phyloP scores from a whole-genome alignment of 2,888 invertebrate species.

The Trachelus iudaicus region DNA sequence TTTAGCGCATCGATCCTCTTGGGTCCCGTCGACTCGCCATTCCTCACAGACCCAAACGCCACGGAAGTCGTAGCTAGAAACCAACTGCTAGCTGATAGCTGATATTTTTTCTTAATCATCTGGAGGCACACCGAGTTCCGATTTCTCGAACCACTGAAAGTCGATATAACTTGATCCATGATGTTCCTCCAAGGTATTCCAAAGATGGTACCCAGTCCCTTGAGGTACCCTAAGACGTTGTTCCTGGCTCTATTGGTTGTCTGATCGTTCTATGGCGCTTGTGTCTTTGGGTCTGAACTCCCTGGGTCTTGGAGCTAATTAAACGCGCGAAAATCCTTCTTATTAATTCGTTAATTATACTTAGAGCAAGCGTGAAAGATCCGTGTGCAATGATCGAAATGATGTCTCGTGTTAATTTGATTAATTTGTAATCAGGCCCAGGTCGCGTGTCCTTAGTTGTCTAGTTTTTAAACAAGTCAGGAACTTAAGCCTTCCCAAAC shows the following conservation, averaged over 20 bases:
- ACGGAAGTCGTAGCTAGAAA: background rate
- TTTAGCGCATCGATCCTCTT: background rate
- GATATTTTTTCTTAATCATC: background rate
- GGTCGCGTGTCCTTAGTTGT: background rate
- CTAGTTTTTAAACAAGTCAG: slow-evolving; percentile 30
- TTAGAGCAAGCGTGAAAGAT: slow-evolving; percentile 27
- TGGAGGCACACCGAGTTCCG: background rate
- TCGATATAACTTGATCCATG: background rate
- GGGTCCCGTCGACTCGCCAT: background rate
- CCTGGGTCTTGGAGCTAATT: background rate
- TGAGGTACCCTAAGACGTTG: background rate
- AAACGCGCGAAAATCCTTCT: background rate
- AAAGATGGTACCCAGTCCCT: background rate
- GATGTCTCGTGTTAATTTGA: slow-evolving; percentile 12
- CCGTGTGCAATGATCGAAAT: slow-evolving; percentile 42
- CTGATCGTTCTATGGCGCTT: background rate
- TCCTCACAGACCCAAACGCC: background rate
- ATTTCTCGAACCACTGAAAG: background rate
- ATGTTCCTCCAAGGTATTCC: background rate
- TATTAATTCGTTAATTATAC: background rate
- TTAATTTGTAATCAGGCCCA: background rate
- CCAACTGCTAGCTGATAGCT: background rate
- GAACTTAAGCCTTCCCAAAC: slow-evolving; percentile 7
- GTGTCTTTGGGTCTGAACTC: background rate
- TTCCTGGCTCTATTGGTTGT: background rate